Percentiles rank a stretch among this genome's conserved stretches.
These are phyloP conservation scores for Cybosia mesomella DNA, from an alignment of 2,888 invertebrate genomes.

Conservation along the genomic window DNA sequence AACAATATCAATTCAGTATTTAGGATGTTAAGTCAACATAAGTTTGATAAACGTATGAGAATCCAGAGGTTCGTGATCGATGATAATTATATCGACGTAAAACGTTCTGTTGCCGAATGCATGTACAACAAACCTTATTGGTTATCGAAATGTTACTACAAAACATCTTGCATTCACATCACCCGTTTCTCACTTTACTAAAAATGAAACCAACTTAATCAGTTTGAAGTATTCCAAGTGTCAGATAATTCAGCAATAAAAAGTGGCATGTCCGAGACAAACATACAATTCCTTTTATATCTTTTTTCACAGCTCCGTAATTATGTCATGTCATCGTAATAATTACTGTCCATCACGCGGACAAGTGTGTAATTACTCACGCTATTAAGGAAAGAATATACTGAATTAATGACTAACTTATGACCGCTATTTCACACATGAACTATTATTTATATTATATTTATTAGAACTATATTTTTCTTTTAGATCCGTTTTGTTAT, in stretches of 20 bases:
- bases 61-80: neutral
- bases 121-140: neutral
- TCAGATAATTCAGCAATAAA: conserved; percentile 26
- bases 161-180: neutral
- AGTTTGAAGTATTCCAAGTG: conserved; percentile 43
- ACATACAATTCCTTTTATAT: conserved; percentile 41
- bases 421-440: neutral
- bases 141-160: conserved; percentile 5
- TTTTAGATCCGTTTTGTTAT: neutral
- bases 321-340: conserved; percentile 51
- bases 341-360: conserved; percentile 44
- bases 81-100: neutral
- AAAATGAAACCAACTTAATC: conserved; percentile 23
- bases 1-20: too few relatives aligned
- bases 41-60: too few relatives aligned
- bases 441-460: too few relatives aligned
- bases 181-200: neutral
- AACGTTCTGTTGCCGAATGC: neutral
- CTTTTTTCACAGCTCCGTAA: conserved; percentile 41
- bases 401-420: neutral
- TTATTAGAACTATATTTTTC: neutral
- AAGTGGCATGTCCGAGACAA: conserved; percentile 37
- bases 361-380: conserved; percentile 38
- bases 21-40: too few relatives aligned
- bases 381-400: conserved; percentile 4